phyloP scores from a whole-genome alignment of 2,797 vertebrate species.

The Halcyon chelicuti region DNA sequence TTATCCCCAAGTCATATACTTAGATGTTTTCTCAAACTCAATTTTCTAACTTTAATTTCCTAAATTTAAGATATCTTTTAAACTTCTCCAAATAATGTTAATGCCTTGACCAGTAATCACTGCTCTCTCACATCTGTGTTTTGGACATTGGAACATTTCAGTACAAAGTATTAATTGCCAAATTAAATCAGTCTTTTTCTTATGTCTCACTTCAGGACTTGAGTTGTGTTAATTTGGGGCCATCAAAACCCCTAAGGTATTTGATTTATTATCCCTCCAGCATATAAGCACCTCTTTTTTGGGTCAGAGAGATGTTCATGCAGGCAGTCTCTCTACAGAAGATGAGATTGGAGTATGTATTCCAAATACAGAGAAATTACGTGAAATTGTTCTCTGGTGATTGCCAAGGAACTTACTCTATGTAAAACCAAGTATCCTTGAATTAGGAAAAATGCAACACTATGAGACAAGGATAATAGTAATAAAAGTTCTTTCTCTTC shows the following conservation, averaged over 20 bases:
- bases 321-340: background rate
- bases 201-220: background rate
- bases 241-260: background rate
- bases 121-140: background rate
- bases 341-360: background rate
- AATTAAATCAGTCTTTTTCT: background rate
- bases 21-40: background rate
- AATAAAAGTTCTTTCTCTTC: background rate
- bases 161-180: background rate
- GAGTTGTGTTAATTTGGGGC: background rate
- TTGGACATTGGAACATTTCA: background rate
- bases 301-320: background rate
- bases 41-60: background rate
- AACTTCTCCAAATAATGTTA: background rate
- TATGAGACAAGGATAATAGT: background rate
- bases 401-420: background rate
- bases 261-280: background rate
- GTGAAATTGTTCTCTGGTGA: background rate
- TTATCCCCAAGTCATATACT: background rate
- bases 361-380: background rate
- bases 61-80: background rate
- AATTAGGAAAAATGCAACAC: background rate
- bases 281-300: background rate
- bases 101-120: background rate
- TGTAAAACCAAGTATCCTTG: background rate